A percentile compares a stretch with the other conserved stretches of the same genome.
phyloP scores from a whole-genome alignment of 64 coral and sea anemone genomes.

The Montipora cactus region DNA sequence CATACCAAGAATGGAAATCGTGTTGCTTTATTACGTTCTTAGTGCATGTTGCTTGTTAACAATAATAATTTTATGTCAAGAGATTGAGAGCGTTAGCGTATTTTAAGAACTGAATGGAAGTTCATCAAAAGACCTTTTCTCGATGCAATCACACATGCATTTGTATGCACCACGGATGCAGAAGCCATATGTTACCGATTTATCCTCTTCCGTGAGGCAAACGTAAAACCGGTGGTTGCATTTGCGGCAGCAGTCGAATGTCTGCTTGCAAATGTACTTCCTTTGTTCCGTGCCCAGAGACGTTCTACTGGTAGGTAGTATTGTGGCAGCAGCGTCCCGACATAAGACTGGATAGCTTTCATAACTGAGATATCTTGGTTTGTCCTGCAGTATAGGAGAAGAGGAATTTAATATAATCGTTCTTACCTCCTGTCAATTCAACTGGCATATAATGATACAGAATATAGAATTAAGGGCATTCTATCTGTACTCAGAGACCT shows the following conservation, averaged over 20 bases:
- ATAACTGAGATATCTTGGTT: not conserved
- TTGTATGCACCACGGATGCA: conserved; percentile 23
- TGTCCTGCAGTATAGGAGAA: not conserved
- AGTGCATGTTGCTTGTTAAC: too few relatives aligned
- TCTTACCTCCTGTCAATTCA: too few relatives aligned
- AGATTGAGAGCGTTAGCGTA: too few relatives aligned
- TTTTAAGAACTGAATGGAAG: not conserved
- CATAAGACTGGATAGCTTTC: conserved; percentile 10
- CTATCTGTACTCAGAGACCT: too few relatives aligned
- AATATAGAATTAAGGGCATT: too few relatives aligned
- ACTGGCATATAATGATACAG: too few relatives aligned
- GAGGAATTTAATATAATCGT: not conserved
- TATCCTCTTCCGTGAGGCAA: not conserved
- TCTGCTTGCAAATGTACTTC: conserved; percentile 8
- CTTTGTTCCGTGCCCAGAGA: too few relatives aligned
- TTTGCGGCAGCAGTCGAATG: conserved; percentile 30
- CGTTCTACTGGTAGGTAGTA: not conserved
- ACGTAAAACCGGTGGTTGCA: conserved; percentile 1
- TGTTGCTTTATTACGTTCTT: too few relatives aligned
- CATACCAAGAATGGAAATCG: too few relatives aligned
- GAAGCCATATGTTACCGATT: not conserved
- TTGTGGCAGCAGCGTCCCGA: not conserved
- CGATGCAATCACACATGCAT: conserved; percentile 35
- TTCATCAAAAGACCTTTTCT: not conserved
- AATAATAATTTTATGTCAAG: too few relatives aligned